Percentiles rank a stretch among this genome's conserved stretches.
phyloP scores from a whole-genome alignment of 2,888 invertebrate species.

The Microplitis manilae region DNA sequence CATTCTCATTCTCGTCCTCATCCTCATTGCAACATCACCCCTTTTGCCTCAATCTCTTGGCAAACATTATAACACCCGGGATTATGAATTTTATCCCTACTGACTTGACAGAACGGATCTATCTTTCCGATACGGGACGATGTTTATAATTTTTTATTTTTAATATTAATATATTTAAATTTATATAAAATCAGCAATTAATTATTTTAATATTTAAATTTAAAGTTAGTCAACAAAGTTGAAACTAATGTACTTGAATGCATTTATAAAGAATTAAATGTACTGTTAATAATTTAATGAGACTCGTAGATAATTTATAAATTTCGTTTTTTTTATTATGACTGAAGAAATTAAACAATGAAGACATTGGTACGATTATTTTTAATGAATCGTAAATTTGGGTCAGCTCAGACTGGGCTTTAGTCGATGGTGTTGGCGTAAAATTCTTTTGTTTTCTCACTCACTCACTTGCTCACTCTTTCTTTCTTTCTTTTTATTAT shows the following conservation, averaged over 20 bases:
- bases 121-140: constrained; percentile 14
- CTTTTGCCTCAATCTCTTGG: constrained; percentile 19
- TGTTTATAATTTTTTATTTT: background rate
- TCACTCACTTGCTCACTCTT: constrained; percentile 1
- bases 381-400: constrained; percentile 55
- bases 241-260: too few species aligned
- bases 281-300: background rate
- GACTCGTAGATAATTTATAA: constrained; percentile 1
- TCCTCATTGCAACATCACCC: background rate
- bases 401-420: constrained; percentile 46
- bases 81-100: constrained; percentile 27
- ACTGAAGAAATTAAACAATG: constrained; percentile 26
- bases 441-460: constrained; percentile 12
- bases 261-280: background rate
- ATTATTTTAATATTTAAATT: too few species aligned
- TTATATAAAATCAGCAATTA: too few species aligned
- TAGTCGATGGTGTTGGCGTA: constrained; percentile 25
- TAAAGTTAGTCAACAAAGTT: background rate
- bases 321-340: background rate
- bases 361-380: constrained; percentile 53
- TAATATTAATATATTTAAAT: too few species aligned
- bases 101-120: background rate
- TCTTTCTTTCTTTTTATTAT: background rate
- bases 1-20: constrained; percentile 5
- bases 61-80: constrained; percentile 21